Base-by-base conservation (phyloP, 2,888 invertebrate genomes). In the Hermaeophaga mercurialis region DNA sequence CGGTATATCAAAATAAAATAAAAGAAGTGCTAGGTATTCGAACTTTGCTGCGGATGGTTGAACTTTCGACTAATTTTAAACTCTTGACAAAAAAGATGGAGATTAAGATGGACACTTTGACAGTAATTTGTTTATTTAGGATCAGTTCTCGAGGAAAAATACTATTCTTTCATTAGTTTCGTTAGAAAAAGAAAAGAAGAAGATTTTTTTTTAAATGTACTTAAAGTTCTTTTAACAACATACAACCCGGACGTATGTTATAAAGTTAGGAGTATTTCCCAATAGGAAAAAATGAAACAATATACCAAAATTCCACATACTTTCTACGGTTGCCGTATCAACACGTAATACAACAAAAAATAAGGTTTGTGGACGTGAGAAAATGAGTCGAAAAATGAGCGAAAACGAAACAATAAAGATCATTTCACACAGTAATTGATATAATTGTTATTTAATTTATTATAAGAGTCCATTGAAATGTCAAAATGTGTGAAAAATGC, bases 401-500 rank as follows among this genome's bases (percentile, higher is more conserved):
- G 15, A 31, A 31, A 31, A n/a, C 9, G 22, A 41, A 41, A 41
- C 41, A 41, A 41, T 41, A 41, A 22, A 41, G 19, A 41, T 41
- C 15, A 41, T 22, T 41, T 41, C 41, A 12, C 41, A 41, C 22
- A 19, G 22, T 41, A 41, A 41, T 41, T 41, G 41, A 41, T 18
- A 41, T 22, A 15, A 41, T 41, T 41, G 19, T 50, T 50, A 33
- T 49, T 49, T 41, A 28, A 49, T 39, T 49, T 31, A 31, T 28
- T 31, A 31, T 31, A 41, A 17, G 18, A 49, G 15, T 4, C 31
- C 26, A 50, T 50, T 50, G 41, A 50, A 33, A 50, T 15, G 50
- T 50, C 41, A 12, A 50, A 47, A 41, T 41, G 50, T 50, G 50
- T 31, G 33, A 41, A 50, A 50, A 50, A 4, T 15, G 22, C 22